Evolutionary conservation across 2,888 invertebrate species (phyloP).

Genomic region (Pristionchus exspectatus): DNA sequence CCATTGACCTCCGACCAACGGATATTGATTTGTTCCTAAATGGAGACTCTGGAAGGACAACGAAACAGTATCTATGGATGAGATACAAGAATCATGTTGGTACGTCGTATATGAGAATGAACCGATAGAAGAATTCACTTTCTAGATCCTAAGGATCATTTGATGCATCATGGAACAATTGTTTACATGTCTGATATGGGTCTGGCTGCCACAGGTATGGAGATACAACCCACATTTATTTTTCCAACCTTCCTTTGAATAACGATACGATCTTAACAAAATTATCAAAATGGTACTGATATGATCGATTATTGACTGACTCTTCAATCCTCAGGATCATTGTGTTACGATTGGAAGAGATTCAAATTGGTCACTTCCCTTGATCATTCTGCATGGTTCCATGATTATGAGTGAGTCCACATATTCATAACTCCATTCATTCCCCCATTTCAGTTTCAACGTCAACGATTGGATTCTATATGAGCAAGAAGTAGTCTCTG

Average conservation of each 20-base stretch:
- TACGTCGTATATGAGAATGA: not conserved
- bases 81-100: constrained; percentile 69
- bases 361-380: constrained; percentile 69
- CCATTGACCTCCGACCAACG: constrained; percentile 67
- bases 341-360: constrained; percentile 65
- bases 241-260: too few species aligned
- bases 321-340: constrained; percentile 53
- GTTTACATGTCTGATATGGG: constrained; percentile 71
- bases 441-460: constrained; percentile 62
- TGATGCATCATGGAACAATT: constrained; percentile 69
- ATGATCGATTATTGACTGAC: not conserved
- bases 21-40: constrained; percentile 59
- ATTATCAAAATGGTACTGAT: not conserved
- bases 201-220: constrained; percentile 62
- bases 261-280: too few species aligned
- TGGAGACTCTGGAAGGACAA: constrained; percentile 17
- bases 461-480: constrained; percentile 73
- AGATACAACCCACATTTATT: too few species aligned
- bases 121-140: too few species aligned
- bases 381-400: constrained; percentile 72
- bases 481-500: constrained; percentile 71
- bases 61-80: constrained; percentile 70
- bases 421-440: not conserved
- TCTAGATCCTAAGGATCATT: constrained; percentile 65
- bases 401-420: constrained; percentile 65